Percentiles rank a stretch among this genome's conserved stretches.
Evolutionary conservation across 2,113 vertebrate species (phyloP).

Genomic region (Micronycteris hirsuta): DNA sequence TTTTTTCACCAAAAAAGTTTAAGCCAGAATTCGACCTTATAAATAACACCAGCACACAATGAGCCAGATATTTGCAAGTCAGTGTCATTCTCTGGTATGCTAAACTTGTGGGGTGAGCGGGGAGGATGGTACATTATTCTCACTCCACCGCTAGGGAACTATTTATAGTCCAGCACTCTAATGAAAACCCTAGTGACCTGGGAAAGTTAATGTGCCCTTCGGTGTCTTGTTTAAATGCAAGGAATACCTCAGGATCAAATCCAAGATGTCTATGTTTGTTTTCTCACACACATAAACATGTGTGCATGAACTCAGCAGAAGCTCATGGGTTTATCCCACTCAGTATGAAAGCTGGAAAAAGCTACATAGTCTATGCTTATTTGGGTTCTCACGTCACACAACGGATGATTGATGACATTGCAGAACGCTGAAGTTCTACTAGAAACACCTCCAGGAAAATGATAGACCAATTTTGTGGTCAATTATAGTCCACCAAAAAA

Average conservation of each 20-base stretch:
- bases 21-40: conserved; percentile 46
- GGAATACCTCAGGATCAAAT: conserved; percentile 35
- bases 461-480: neutral
- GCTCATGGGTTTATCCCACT: neutral
- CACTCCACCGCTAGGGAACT: neutral
- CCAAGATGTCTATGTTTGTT: neutral
- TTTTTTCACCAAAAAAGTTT: conserved; percentile 27
- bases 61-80: conserved; percentile 1
- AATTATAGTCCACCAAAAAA: neutral
- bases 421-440: neutral
- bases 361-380: neutral
- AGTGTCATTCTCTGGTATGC: neutral
- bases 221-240: conserved; percentile 29
- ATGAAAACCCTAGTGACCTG: conserved; percentile 44
- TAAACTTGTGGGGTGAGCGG: neutral
- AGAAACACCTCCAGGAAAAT: conserved; percentile 22
- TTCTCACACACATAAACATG: neutral
- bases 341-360: conserved; percentile 4
- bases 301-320: neutral
- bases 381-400: neutral
- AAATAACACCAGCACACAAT: neutral
- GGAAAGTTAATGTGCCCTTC: conserved; percentile 40
- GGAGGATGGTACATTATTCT: neutral
- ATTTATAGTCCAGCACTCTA: conserved; percentile 37
- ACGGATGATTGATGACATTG: neutral